A percentile compares a stretch with the other conserved stretches of the same genome.
Evolutionary conservation across 2,797 vertebrate species (phyloP).

Genomic region (Chanos chanos): DNA sequence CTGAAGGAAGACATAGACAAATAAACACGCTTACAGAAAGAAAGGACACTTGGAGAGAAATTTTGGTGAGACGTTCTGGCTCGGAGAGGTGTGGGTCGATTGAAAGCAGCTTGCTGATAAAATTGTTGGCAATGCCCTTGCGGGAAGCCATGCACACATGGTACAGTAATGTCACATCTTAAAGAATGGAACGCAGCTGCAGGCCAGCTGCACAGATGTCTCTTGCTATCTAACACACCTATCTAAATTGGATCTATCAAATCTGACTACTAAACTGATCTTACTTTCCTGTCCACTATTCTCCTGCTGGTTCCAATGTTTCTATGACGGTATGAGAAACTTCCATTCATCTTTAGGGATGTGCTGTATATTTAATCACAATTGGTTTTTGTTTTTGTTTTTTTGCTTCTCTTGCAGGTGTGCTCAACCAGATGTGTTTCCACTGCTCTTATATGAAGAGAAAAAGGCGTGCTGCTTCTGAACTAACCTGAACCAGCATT

Average conservation of each 20-base stretch:
- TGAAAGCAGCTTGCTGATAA: background rate
- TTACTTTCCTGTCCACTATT: too few relatives aligned
- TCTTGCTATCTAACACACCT: too few relatives aligned
- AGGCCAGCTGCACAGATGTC: slow-evolving; percentile 3
- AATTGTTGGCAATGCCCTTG: background rate
- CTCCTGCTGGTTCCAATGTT: too few relatives aligned
- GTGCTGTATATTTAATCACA: too few relatives aligned
- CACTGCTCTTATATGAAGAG: too few relatives aligned
- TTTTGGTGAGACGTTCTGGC: background rate
- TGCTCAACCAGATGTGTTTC: too few relatives aligned
- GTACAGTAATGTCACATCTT: background rate
- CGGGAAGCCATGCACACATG: background rate
- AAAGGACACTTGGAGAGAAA: background rate
- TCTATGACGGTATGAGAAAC: too few relatives aligned
- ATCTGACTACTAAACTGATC: background rate
- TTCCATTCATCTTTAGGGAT: too few relatives aligned
- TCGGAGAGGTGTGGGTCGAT: background rate
- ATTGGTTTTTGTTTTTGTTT: too few relatives aligned
- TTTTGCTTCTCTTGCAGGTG: too few relatives aligned
- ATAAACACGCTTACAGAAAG: background rate
- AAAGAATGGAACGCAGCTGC: slow-evolving; percentile 17
- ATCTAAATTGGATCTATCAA: background rate
- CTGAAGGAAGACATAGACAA: background rate
- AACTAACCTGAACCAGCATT: too few relatives aligned
- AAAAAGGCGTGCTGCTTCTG: too few relatives aligned